phyloP scores from a whole-genome alignment of 2,888 invertebrate species.

The Tenthredo mesomela region DNA sequence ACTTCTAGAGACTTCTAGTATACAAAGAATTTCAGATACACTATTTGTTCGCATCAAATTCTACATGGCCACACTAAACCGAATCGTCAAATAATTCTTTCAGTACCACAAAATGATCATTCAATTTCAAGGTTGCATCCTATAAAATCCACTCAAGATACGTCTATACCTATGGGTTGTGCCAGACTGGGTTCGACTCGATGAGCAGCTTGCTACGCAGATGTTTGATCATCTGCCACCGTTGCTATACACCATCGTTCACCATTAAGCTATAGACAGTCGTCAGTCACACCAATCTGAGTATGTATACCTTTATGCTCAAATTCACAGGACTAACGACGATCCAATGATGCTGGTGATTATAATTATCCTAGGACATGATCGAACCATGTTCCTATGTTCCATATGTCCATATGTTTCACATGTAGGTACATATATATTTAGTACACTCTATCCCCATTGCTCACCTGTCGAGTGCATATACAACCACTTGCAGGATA shows the following conservation, averaged over 20 bases:
- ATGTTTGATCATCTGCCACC: slow-evolving; percentile 51
- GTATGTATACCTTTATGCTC: slow-evolving; percentile 26
- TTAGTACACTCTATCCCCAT: neutral
- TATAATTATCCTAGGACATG: neutral
- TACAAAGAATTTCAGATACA: neutral
- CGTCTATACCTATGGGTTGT: neutral
- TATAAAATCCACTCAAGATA: neutral
- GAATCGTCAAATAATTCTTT: neutral
- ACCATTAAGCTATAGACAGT: slow-evolving; percentile 31
- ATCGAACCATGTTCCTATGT: neutral
- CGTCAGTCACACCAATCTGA: slow-evolving; percentile 36
- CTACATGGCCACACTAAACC: neutral
- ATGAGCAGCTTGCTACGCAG: slow-evolving; percentile 45
- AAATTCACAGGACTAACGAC: slow-evolving; percentile 35
- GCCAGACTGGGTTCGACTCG: neutral
- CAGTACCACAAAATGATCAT: neutral
- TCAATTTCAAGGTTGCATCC: neutral
- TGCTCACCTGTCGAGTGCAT: slow-evolving; percentile 9
- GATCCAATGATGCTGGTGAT: neutral
- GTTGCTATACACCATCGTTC: slow-evolving; percentile 11
- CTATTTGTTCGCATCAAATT: neutral
- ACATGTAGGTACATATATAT: neutral
- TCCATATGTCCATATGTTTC: neutral
- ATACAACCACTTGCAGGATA: neutral
- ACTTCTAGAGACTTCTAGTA: neutral